These are phyloP conservation scores for Nomada goodeniana DNA, from an alignment of 2,888 invertebrate genomes.

Conservation along the genomic window DNA sequence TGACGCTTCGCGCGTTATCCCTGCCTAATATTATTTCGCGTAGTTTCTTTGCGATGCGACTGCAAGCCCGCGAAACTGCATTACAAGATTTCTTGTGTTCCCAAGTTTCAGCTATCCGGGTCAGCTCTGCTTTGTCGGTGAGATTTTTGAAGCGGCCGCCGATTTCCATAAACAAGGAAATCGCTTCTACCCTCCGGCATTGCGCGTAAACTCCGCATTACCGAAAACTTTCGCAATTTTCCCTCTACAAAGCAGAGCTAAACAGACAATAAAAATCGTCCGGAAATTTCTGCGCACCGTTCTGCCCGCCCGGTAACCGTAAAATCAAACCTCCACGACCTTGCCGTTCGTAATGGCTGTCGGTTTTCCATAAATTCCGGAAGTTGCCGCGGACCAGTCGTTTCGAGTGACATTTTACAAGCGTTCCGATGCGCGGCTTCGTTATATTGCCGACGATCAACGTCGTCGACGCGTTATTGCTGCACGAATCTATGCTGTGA, in stretches of 20 bases:
- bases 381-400: not conserved
- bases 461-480: slow-evolving; percentile 2
- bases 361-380: slow-evolving; percentile 17
- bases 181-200: too few relatives aligned
- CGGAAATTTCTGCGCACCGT: not conserved
- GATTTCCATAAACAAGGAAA: too few relatives aligned
- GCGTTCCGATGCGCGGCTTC: not conserved
- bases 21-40: too few relatives aligned
- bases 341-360: not conserved
- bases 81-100: too few relatives aligned
- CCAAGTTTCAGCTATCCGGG: too few relatives aligned
- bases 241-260: not conserved
- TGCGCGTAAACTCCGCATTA: not conserved
- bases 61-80: too few relatives aligned
- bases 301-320: not conserved
- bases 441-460: not conserved
- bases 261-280: slow-evolving; percentile 15
- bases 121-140: too few relatives aligned
- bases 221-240: not conserved
- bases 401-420: slow-evolving; percentile 31
- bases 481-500: slow-evolving; percentile 25
- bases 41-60: too few relatives aligned
- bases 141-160: too few relatives aligned
- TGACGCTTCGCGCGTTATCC: too few relatives aligned
- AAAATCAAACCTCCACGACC: not conserved